Base-by-base conservation (phyloP, 2,888 invertebrate species). In the Heliconius cydno region DNA sequence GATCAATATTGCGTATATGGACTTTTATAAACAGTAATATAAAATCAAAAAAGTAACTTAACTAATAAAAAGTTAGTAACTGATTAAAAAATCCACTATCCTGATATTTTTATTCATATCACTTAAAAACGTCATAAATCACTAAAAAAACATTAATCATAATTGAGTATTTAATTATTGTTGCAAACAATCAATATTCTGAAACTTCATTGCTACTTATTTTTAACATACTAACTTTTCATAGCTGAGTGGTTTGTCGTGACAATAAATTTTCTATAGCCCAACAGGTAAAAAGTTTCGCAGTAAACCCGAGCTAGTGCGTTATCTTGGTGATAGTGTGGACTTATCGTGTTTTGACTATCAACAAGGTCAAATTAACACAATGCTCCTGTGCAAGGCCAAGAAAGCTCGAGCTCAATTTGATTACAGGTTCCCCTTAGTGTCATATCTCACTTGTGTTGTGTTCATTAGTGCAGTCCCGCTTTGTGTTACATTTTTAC, bases 321-420 rank as follows among this genome's bases (percentile, higher is more conserved):
- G 97, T 87, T 96, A 96, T 92, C 96, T 98, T 85, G 97, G 97
- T 89, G 97, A 97, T 92, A 95, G 96, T 88, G 96, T 97, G 94
- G 98, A 98, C 95, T 95, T 98, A 87, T 96, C 97, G 86, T 96
- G 97, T 89, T 97, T 98, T 95, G 98, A 98, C 96, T 98, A 97
- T 92, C 96, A 97, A 89, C 96, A 97, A 88, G 98, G 98, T 88
- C 97, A 97, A 94, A 96, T 97, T 90, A 96, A 97, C 93, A 96
- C 96, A 87, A 95, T 96, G 91, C 95, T 96, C 88, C 95, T 96
- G 90, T 96, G 97, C 92, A 97, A 97, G 95, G 96, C 96, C 96
- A 96, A 96, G 95, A 96, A 96, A 92, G 96, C 96, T 89, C 96
- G 96, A 89, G 96, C 96, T 89, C 96, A 96, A 89, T 96, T 96